Evolutionary conservation across 1,140 invertebrate species (phyloP).

Genomic region (Neodiprion pinetum): DNA sequence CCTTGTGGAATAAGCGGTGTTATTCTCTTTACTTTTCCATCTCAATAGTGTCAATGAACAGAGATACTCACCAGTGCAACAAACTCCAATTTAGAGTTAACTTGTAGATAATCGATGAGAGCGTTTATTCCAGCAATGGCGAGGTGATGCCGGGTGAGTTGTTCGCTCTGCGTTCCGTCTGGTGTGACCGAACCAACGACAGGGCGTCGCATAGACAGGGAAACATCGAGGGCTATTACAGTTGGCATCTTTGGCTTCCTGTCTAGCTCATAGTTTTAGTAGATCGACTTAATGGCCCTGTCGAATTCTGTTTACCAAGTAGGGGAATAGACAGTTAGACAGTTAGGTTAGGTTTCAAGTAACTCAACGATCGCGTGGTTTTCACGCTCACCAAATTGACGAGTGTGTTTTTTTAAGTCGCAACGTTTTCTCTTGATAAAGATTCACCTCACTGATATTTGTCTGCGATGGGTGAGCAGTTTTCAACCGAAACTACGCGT

Average conservation of each 20-base stretch:
- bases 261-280: neutral
- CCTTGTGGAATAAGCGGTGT: conserved; percentile 56
- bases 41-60: neutral
- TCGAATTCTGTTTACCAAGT: neutral
- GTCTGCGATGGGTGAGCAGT: too few species aligned
- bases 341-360: too few species aligned
- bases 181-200: conserved; percentile 65
- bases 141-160: conserved; percentile 71
- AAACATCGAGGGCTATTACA: conserved; percentile 78
- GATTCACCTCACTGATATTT: neutral
- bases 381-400: neutral
- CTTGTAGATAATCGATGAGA: conserved; percentile 83
- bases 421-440: neutral
- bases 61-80: conserved; percentile 76
- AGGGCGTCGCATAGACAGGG: conserved; percentile 78
- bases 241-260: conserved; percentile 73
- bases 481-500: too few species aligned
- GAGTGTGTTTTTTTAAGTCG: too few species aligned
- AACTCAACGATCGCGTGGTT: neutral
- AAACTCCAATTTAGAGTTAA: conserved; percentile 89
- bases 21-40: neutral
- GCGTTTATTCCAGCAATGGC: conserved; percentile 85
- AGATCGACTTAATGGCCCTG: neutral
- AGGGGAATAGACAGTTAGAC: neutral
- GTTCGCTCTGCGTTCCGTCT: conserved; percentile 56